phyloP scores from a whole-genome alignment of 2,797 vertebrate genomes.

The Lutjanus argentimaculatus region DNA sequence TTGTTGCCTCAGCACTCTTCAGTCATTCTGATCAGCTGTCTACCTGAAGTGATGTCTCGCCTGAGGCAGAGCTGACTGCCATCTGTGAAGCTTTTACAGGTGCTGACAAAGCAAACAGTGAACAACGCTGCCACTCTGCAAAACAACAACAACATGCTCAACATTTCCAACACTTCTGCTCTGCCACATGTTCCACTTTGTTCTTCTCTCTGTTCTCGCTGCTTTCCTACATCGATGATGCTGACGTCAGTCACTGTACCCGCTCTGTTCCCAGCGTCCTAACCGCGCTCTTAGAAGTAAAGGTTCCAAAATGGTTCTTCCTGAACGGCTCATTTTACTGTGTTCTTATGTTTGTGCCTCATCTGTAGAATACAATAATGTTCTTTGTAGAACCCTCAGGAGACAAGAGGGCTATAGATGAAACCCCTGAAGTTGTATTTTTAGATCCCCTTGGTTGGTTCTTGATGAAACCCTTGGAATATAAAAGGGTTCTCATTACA shows the following conservation, averaged over 20 bases:
- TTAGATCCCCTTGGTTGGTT: too few relatives aligned
- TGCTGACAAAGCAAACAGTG: conserved; percentile 35
- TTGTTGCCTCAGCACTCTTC: not conserved
- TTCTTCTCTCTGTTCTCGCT: not conserved
- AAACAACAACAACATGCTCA: not conserved
- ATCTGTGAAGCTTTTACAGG: conserved; percentile 32
- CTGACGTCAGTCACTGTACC: not conserved
- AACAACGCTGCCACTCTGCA: not conserved
- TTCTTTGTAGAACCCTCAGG: too few relatives aligned
- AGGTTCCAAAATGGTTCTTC: too few relatives aligned
- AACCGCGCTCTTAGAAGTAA: too few relatives aligned
- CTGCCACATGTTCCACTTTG: not conserved
- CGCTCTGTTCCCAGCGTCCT: not conserved
- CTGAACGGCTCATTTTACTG: too few relatives aligned
- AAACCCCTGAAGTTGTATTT: too few relatives aligned
- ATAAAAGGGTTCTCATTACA: too few relatives aligned
- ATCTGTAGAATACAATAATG: too few relatives aligned
- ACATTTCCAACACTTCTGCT: not conserved
- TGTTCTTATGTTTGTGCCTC: too few relatives aligned
- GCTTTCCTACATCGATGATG: not conserved
- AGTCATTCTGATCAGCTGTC: conserved; percentile 26
- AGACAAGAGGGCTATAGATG: too few relatives aligned
- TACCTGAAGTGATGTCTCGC: conserved; percentile 24
- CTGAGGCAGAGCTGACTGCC: conserved; percentile 13
- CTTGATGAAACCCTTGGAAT: too few relatives aligned